These are phyloP conservation scores for Caradrina kadenii DNA, from an alignment of 2,888 invertebrate species.

Conservation along the genomic window DNA sequence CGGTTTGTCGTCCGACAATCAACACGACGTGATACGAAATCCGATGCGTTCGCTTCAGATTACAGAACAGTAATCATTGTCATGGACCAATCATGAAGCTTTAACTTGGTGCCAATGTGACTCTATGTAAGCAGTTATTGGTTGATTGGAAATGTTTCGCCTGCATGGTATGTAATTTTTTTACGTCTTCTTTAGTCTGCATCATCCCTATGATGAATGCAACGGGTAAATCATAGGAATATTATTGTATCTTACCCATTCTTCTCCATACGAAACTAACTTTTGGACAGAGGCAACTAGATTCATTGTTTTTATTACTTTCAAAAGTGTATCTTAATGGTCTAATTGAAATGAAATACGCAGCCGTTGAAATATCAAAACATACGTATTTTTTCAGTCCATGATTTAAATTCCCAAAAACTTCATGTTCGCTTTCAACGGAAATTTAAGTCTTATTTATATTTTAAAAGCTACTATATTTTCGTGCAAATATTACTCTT, in stretches of 20 bases:
- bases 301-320: no score
- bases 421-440: neutral
- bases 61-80: constrained; percentile 80
- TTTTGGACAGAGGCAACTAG: no score
- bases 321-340: no score
- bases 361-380: neutral
- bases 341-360: no score
- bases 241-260: no score
- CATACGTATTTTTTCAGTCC: neutral
- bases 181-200: constrained; percentile 5
- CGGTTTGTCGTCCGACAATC: constrained; percentile 88
- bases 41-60: constrained; percentile 83
- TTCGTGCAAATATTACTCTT: constrained; percentile 15
- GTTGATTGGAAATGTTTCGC: constrained; percentile 14
- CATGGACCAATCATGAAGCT: constrained; percentile 74
- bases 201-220: neutral
- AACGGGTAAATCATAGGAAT: neutral
- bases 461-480: neutral
- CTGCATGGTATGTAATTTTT: neutral
- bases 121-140: constrained; percentile 51
- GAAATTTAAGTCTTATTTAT: neutral
- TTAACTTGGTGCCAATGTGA: constrained; percentile 58
- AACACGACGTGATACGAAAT: constrained; percentile 89
- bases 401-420: neutral
- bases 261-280: no score